Base-by-base conservation (phyloP, 92 coral and sea anemone species). In the Pocillopora grandis region DNA sequence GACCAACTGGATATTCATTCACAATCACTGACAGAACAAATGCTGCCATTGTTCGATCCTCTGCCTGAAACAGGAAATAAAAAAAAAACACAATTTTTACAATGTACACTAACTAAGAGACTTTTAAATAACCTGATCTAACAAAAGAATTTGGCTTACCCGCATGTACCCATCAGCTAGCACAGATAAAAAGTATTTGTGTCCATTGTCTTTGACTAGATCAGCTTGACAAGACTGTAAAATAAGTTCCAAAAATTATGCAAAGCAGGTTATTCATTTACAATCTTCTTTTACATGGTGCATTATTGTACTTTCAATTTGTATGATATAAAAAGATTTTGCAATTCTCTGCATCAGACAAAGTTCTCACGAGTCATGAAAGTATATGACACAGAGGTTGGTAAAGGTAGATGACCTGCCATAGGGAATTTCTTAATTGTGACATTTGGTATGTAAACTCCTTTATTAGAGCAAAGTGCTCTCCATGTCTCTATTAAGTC, bases 41-140 rank as follows among this genome's bases (percentile, higher is more conserved):
- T 59, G 98, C 96, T 36, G 98, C 98, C 98, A 96, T 96, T 68
- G 98, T 96, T n/a, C 98, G 88, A 74, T 96, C 98, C 79, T 96
- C 98, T 66, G 98, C 96, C 98, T 96, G 62, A 9, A 73, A 89
- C 5, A 60, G 71, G 71, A 61, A 9, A 35, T 21, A 33, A 76
- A 11, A 56, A 37, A 42, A 76, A 15, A 57, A 48, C 68, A 64
- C 72, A 64, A n/a, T 12, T 3, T 42, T 42, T 42, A 5, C 81
- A 56, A 20, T 49, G 9, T 9, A 19, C 9, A 60, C 42, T 2
- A 7, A 33, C 4, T 16, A 3, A 15, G 6, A 19, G n/a, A 21
- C 57, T 70, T 42, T 3, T 7, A 42, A 42, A 42, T 7, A 42
- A 7, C 5, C 52, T 42, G 4, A 42, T 7, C 6, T 42, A 42